phyloP scores from a whole-genome alignment of 1,140 invertebrate genomes.

The Pogonomyrmex californicus region DNA sequence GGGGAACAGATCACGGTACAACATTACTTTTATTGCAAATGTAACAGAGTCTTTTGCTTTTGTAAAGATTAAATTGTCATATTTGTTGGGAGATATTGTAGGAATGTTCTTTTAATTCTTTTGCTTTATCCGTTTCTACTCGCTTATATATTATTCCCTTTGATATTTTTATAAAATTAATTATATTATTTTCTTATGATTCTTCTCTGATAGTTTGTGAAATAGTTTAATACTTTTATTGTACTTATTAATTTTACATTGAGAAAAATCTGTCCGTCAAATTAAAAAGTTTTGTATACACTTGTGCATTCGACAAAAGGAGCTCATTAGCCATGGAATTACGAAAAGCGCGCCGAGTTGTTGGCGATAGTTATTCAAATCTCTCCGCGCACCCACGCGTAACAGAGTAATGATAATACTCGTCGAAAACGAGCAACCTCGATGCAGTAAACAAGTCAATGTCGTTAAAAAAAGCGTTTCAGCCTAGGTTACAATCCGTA shows the following conservation, averaged over 20 bases:
- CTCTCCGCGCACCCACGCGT: slow-evolving; percentile 20
- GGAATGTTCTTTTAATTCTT: background rate
- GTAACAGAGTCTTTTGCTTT: background rate
- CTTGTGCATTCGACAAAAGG: slow-evolving; percentile 25
- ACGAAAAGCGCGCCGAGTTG: slow-evolving; percentile 44
- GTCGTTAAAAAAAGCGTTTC: slow-evolving; percentile 47
- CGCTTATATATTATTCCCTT: slow-evolving; percentile 3
- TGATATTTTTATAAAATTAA: background rate
- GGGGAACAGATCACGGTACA: background rate
- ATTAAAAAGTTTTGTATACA: slow-evolving; percentile 32
- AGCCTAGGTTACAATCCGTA: slow-evolving; percentile 6
- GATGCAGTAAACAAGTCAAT: slow-evolving; percentile 51
- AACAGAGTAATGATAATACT: slow-evolving; percentile 43
- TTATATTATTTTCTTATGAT: background rate
- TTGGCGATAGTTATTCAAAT: slow-evolving; percentile 53
- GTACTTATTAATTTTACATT: slow-evolving; percentile 21
- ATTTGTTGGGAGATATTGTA: slow-evolving; percentile 1
- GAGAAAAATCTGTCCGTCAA: slow-evolving; percentile 9
- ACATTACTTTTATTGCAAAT: background rate
- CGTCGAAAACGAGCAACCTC: slow-evolving; percentile 15
- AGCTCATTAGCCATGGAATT: slow-evolving; percentile 52
- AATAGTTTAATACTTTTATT: slow-evolving; percentile 4
- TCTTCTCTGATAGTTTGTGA: slow-evolving; percentile 35
- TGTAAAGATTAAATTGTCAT: background rate
- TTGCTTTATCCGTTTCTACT: background rate